A percentile compares a stretch with the other conserved stretches of the same genome.
Evolutionary conservation across 2,113 vertebrate genomes (phyloP).

Genomic region (Cichladusa arquata): DNA sequence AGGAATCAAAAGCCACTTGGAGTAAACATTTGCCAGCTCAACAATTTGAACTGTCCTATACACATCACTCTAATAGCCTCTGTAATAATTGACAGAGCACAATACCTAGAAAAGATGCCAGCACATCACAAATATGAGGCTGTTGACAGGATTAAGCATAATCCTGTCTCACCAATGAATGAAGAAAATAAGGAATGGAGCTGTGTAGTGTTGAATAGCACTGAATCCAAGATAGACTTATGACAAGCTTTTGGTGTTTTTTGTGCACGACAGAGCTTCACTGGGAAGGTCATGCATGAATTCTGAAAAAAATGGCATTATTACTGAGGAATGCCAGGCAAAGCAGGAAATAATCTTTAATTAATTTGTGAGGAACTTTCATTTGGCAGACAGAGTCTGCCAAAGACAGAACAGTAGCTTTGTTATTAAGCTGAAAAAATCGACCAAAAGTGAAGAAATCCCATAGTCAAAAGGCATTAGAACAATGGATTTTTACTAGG

Average conservation of each 20-base stretch:
- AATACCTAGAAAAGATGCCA: constrained; percentile 28
- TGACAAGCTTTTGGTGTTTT: background rate
- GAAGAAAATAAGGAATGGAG: constrained; percentile 38
- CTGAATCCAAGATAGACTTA: background rate
- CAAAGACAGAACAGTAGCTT: constrained; percentile 47
- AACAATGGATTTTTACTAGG: constrained; percentile 39
- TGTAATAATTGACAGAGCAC: constrained; percentile 38
- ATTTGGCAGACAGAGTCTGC: constrained; percentile 13
- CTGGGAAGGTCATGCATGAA: constrained; percentile 13
- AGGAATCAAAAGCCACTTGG: constrained; percentile 37
- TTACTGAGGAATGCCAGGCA: constrained; percentile 35
- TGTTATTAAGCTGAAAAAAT: constrained; percentile 58
- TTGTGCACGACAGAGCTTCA: background rate
- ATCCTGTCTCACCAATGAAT: constrained; percentile 40
- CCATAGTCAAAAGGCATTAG: background rate
- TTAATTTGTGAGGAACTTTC: constrained; percentile 46
- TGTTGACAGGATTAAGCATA: constrained; percentile 55
- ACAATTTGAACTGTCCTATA: constrained; percentile 16
- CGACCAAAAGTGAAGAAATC: constrained; percentile 36
- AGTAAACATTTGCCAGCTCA: constrained; percentile 50
- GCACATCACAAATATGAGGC: constrained; percentile 35
- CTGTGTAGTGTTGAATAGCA: background rate
- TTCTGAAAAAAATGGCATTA: constrained; percentile 42
- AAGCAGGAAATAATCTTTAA: constrained; percentile 47
- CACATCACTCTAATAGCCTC: constrained; percentile 7